Percentiles rank a stretch among this genome's conserved stretches.
Conservation (phyloP, 2,113 vertebrate species). For the Cheirogaleus medius region DNA sequence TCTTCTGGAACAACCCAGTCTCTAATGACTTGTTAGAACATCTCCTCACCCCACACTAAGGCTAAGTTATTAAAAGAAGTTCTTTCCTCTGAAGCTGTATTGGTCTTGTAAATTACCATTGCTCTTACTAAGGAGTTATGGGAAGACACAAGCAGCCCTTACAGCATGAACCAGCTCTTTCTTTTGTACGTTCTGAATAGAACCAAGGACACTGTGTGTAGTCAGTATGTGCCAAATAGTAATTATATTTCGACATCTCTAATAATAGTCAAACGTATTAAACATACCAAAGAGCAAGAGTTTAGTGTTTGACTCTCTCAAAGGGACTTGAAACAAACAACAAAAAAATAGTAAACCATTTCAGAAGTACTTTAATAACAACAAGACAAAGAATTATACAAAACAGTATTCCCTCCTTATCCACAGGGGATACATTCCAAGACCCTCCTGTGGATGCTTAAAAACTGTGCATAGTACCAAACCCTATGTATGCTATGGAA, state of each 20-base stretch:
- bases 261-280: not conserved
- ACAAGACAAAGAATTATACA: not conserved
- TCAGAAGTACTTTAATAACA: not conserved
- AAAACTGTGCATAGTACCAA: not conserved
- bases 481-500: not conserved
- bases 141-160: not conserved
- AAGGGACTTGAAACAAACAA: not conserved
- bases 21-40: not conserved
- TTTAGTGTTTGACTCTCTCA: conserved; percentile 13
- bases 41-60: not conserved
- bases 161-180: not conserved
- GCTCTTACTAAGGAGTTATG: not conserved
- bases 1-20: not conserved
- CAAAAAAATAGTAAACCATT: not conserved
- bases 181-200: conserved; percentile 22
- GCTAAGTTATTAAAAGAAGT: not conserved
- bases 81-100: not conserved
- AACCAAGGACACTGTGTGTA: not conserved
- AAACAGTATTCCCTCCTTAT: not conserved
- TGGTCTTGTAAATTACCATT: not conserved
- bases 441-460: not conserved
- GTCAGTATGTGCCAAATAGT: not conserved
- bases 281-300: not conserved
- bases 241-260: conserved; percentile 21
- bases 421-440: not conserved